Evolutionary conservation across 2,113 vertebrate genomes (phyloP), one percentile per base, ranked within the genome.

Genomic region (Scartelaos histophorus): DNA sequence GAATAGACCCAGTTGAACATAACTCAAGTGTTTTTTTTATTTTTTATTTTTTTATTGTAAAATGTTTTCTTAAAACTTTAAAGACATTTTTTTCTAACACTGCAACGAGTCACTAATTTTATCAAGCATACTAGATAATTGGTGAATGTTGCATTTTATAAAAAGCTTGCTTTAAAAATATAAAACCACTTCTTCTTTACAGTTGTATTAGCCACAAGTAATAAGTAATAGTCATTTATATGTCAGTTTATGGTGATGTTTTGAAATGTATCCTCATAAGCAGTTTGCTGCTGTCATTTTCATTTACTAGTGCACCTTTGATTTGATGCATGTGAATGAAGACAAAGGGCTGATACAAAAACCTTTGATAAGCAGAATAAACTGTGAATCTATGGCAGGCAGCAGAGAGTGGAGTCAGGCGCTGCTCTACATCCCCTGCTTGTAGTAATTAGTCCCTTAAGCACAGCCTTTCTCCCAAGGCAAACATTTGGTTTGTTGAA

Each of bases 401-500:
- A 74, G 73, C 71, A 56, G 69, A 43, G 62, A 76, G 24, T 66
- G 76, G 66, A 76, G 61, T 74, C 64, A 69, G 79, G 79, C 85
- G 83, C 79, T 82, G 62, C 67, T 56, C 75, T 84, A 78, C 77
- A 86, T 84, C 85, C 83, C 54, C 57, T 71, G 81, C 81, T 84
- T 78, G 81, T 87, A 70, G 85, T 89, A 91, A 92, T 91, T 91
- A 89, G 83, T 91, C 87, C 84, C 87, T 82, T 82, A 86, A 90
- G 88, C 77, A 1, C 76, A 76, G 78, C 67, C 75, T 79, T 84
- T 88, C 79, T 82, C 84, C 84, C 83, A 79, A 79, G 83, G 85
- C 86, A 89, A 90, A 91, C 83, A 89, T 92, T 90, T 90, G 85
- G 85, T 89, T 91, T 90, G 87, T 85, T 89, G 87, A 90, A 91